phyloP scores from a whole-genome alignment of 2,888 invertebrate genomes.

The Callyntrura sp. region DNA sequence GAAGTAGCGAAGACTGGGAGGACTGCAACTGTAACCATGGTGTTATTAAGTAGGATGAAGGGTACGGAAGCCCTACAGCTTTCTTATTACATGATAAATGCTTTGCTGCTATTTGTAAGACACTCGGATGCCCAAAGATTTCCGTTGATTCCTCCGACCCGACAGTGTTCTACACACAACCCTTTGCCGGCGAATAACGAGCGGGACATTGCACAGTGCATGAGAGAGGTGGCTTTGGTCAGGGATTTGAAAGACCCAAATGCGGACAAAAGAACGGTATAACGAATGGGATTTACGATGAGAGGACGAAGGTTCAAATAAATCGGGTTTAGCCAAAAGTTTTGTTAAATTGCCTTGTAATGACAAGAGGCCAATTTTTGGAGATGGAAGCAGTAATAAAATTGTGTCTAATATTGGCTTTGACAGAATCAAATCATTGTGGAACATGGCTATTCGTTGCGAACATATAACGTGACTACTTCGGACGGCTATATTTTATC shows the following conservation, averaged over 20 bases:
- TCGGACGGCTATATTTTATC: neutral
- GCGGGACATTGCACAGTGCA: neutral
- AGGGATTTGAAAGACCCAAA: constrained; percentile 10
- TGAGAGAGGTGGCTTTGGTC: constrained; percentile 1
- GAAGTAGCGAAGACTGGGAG: no score
- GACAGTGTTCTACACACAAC: neutral
- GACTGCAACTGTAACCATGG: no score
- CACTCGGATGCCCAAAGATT: neutral
- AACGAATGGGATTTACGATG: constrained; percentile 83
- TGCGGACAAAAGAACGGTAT: constrained; percentile 87
- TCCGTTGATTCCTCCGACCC: neutral
- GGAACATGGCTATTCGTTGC: neutral
- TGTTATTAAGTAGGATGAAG: no score
- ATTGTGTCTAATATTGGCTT: neutral
- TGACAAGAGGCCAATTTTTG: neutral
- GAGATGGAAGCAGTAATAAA: neutral
- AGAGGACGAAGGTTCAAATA: neutral
- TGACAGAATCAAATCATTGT: neutral
- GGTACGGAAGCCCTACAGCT: no score
- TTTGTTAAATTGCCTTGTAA: no score
- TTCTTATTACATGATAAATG: no score
- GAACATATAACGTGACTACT: neutral
- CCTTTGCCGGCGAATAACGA: neutral
- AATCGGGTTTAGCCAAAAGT: no score
- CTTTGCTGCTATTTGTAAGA: no score